Base-by-base conservation (phyloP, 2,797 vertebrate species). In the Champsocephalus esox region DNA sequence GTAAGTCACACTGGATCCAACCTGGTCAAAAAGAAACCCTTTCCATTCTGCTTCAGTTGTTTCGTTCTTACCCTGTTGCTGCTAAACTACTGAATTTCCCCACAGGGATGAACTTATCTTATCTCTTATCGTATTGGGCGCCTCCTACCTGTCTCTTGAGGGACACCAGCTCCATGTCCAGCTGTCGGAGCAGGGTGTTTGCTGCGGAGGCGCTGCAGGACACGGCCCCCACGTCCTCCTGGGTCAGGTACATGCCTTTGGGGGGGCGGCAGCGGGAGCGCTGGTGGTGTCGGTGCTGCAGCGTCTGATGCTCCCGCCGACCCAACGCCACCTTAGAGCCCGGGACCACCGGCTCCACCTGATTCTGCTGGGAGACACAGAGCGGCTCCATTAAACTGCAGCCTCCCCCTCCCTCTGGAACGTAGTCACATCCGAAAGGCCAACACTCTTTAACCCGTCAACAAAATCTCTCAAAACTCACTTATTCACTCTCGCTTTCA, bases 111-210 rank as follows among this genome's bases (percentile, higher is more conserved):
- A 28, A 28, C 24, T 28, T 4, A 28, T 28, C 28, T 28, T 28
- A 28, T 28, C 28, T 28, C 28, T 28, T 28, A 28, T 28, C 28
- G 1, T 28, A 28, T 5, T 38, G 4, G 2, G 34, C 34, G 34
- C 11, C 60, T 5, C 82, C 63, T 70, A 99, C 98, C 97, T 99
- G 98, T 91, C 98, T 96, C 93, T 99, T 99, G 77, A 99, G 95
- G 4, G 98, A 99, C 89, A 99, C 97, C 87, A 99, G 92, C 89
- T 99, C 97, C 96, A 98, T 97, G 94, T 99, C 98, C 92, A 99
- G 94, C 85, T 98, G 97, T 60, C 98, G 95, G 66, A 99, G 96
- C 75, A 99, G 96, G 17, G 97, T 97, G 94, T 95, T 98, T 85
- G 98, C 98, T 19, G 98, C 97, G 19, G 95, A 97, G 82, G 96